phyloP scores from a whole-genome alignment of 2,113 vertebrate genomes.

The Equus quagga region DNA sequence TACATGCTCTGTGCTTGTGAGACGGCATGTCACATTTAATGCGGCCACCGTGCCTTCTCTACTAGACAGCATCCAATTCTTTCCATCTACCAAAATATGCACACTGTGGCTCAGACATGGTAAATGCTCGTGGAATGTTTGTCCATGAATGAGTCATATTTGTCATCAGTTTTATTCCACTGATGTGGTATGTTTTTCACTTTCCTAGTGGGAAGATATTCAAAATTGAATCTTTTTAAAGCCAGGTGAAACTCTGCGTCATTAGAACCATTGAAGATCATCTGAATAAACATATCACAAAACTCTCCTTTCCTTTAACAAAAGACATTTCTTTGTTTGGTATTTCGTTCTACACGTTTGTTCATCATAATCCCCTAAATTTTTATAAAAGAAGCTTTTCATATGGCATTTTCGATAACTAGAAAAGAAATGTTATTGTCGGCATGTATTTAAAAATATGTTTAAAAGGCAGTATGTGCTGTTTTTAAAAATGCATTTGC shows the following conservation, averaged over 20 bases:
- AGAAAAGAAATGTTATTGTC: neutral
- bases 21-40: no score
- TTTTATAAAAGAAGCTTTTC: neutral
- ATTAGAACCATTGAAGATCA: neutral
- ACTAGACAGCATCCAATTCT: neutral
- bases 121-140: no score
- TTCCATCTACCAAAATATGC: neutral
- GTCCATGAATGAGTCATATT: neutral
- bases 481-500: neutral
- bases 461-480: neutral
- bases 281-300: neutral
- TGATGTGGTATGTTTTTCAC: neutral
- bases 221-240: neutral
- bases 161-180: neutral
- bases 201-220: neutral
- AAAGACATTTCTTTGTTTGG: neutral
- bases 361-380: neutral
- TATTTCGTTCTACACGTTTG: neutral
- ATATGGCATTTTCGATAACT: neutral
- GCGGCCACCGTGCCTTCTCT: neutral
- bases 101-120: accelerated
- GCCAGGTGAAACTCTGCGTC: neutral
- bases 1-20: neutral
- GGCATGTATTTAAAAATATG: neutral
- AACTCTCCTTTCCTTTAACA: neutral